Evolutionary conservation across 2,888 invertebrate species (phyloP).

Genomic region (Standfussiana lucernea): DNA sequence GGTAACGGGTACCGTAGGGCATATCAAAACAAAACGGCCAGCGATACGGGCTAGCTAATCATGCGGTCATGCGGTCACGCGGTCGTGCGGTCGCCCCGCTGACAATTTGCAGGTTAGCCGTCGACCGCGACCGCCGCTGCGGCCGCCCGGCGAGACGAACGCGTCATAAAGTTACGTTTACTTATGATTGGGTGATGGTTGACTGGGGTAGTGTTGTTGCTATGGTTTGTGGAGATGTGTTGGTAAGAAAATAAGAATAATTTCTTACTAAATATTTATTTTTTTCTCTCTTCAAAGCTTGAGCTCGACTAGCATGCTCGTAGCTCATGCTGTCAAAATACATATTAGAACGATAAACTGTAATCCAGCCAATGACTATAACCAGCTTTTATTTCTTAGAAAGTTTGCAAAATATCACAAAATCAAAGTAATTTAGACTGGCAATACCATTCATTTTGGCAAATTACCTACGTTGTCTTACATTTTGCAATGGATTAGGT

Average conservation of each 20-base stretch:
- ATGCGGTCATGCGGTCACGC: constrained; percentile 76
- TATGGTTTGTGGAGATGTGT: neutral
- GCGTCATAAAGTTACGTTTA: constrained; percentile 66
- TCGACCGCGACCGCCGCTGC: constrained; percentile 67
- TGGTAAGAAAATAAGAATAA: neutral
- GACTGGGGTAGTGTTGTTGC: neutral
- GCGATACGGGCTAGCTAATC: constrained; percentile 80
- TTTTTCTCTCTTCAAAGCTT: neutral
- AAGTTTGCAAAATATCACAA: no score
- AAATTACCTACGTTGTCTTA: no score
- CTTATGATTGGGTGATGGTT: constrained; percentile 52
- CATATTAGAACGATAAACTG: neutral
- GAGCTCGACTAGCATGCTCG: neutral
- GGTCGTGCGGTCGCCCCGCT: constrained; percentile 72
- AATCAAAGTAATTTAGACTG: no score
- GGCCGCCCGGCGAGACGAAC: constrained; percentile 61
- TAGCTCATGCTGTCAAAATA: neutral
- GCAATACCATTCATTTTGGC: no score
- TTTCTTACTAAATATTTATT: neutral
- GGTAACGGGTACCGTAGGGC: constrained; percentile 62
- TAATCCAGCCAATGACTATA: neutral
- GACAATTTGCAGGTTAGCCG: constrained; percentile 84
- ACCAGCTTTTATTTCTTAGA: no score
- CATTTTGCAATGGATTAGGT: no score
- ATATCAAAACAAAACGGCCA: constrained; percentile 81